phyloP scores from a whole-genome alignment of 2,888 invertebrate genomes.

The Pachliopta kotzebuea region DNA sequence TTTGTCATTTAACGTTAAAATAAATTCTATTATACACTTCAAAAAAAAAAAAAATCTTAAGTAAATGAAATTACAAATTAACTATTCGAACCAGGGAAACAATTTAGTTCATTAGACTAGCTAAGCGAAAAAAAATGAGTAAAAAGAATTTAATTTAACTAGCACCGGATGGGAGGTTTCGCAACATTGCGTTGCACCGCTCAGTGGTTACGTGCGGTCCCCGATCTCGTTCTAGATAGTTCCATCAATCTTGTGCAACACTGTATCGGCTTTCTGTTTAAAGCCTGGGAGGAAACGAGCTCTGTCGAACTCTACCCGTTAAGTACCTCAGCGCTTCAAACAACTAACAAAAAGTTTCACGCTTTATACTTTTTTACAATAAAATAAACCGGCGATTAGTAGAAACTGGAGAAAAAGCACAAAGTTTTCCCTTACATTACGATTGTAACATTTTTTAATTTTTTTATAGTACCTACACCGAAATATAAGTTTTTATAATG shows the following conservation, averaged over 20 bases:
- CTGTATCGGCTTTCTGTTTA: constrained; percentile 59
- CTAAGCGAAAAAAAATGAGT: constrained; percentile 26
- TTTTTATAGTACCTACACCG: too few species aligned
- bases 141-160: constrained; percentile 49
- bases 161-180: constrained; percentile 44
- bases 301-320: constrained; percentile 46
- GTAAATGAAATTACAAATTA: background rate
- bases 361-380: too few species aligned
- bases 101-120: constrained; percentile 10
- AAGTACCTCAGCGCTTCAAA: constrained; percentile 20
- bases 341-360: background rate
- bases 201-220: constrained; percentile 47
- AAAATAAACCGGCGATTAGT: too few species aligned
- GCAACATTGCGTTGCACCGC: constrained; percentile 42
- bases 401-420: too few species aligned
- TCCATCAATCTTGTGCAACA: constrained; percentile 71
- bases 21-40: too few species aligned
- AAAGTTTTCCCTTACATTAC: too few species aligned
- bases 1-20: too few species aligned
- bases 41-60: too few species aligned
- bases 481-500: too few species aligned
- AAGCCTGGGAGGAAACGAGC: constrained; percentile 46
- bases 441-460: too few species aligned
- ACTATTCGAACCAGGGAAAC: background rate
- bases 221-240: constrained; percentile 71